Percentiles rank a stretch among this genome's conserved stretches.
phyloP scores from a whole-genome alignment of 2,888 invertebrate genomes.

The Cerastoderma edule region DNA sequence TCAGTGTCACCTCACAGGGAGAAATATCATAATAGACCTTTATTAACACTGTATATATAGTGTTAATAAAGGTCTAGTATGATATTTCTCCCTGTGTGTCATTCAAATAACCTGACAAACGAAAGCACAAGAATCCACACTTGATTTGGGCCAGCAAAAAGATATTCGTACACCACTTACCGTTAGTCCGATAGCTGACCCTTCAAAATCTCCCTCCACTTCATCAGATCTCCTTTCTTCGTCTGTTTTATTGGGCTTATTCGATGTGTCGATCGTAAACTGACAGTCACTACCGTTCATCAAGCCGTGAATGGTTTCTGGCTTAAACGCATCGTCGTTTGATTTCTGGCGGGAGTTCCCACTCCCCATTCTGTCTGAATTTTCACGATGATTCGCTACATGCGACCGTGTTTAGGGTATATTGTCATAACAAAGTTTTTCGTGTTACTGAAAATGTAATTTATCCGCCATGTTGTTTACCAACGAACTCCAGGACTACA shows the following conservation, averaged over 20 bases:
- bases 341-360: slow-evolving; percentile 26
- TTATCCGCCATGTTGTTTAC: slow-evolving; percentile 58
- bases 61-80: neutral
- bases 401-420: neutral
- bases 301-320: slow-evolving; percentile 28
- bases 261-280: slow-evolving; percentile 49
- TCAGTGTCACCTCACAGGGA: neutral
- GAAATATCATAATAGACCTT: neutral
- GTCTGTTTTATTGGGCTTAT: slow-evolving; percentile 43
- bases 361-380: slow-evolving; percentile 37
- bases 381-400: neutral
- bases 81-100: neutral
- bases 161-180: slow-evolving; percentile 31
- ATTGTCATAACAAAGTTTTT: neutral
- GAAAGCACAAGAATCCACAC: neutral
- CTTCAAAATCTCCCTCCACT: slow-evolving; percentile 65
- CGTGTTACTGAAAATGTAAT: neutral
- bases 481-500: slow-evolving; percentile 52
- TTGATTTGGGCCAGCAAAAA: neutral
- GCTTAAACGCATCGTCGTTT: slow-evolving; percentile 26
- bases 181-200: slow-evolving; percentile 63
- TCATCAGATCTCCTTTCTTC: slow-evolving; percentile 56
- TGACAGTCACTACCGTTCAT: slow-evolving; percentile 46
- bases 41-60: neutral
- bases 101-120: neutral